Evolutionary conservation across 2,797 vertebrate species (phyloP), one percentile per base, ranked within the genome.

Genomic region (Linurgus olivaceus): DNA sequence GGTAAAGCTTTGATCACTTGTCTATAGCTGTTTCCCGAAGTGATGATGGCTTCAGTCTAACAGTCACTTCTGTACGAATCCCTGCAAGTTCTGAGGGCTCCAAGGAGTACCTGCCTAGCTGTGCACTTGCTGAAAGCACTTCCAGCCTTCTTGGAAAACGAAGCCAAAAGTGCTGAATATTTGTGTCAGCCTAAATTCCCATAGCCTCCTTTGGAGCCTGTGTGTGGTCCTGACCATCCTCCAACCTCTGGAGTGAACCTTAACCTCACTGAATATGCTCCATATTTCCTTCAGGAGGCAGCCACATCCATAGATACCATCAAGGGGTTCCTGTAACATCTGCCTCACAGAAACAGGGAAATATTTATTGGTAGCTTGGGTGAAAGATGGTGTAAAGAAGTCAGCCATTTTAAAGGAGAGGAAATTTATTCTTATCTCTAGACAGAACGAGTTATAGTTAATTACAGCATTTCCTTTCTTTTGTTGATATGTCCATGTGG

Each of bases 281-380:
- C 1, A 0, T n/a, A n/a, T 65, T 81, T 80, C 35, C 26, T 66
- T 21, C 2, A 0, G 2, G 38, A 71, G 31, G 33, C 7, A 2
- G 11, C 19, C 14, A 16, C 0, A 1, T 76, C 67, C 7, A 2
- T 13, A 9, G 38, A 24, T 37, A 58, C 20, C 12, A 18, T 61
- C 12, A 23, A 35, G 5, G 54, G 25, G 11, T 63, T 48, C 37
- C 24, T 50, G 0, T 29, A 42, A 21, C 8, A n/a, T 29, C 24
- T 61, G 21, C 40, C 38, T 71, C 50, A 45, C 2, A 14, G 52
- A 57, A 65, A 68, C 10, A 42, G 38, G n/a, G 47, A 57, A 18
- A 50, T 65, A 6, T 24, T 3, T 45, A 6, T 38, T 44, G 25
- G 3, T 45, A 58, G 51, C 19, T 67, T 78, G 21, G 37, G 26